Evolutionary conservation across 2,113 vertebrate species (phyloP).

Genomic region (Sarotherodon lohbergeri): DNA sequence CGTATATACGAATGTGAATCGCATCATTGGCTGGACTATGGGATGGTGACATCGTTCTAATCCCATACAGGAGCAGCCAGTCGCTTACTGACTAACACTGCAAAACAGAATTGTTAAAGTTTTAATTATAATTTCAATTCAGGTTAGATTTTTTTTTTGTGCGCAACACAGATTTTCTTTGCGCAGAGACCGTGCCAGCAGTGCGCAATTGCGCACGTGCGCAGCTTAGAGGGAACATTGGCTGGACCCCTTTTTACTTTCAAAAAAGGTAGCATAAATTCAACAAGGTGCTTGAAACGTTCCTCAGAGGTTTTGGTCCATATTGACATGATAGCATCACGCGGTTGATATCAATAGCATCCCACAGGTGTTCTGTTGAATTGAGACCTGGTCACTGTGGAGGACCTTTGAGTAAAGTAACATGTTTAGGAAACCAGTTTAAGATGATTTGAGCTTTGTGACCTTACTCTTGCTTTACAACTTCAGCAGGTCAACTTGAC

Average conservation of each 20-base stretch:
- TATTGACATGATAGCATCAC: neutral
- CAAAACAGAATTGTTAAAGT: too few species aligned
- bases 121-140: too few species aligned
- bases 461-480: fast-evolving
- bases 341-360: neutral
- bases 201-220: too few species aligned
- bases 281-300: neutral
- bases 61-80: too few species aligned
- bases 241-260: neutral
- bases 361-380: neutral
- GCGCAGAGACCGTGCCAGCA: too few species aligned
- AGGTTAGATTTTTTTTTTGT: too few species aligned
- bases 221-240: neutral
- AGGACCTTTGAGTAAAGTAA: neutral
- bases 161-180: too few species aligned
- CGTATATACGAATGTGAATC: too few species aligned
- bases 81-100: too few species aligned
- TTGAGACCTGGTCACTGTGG: neutral
- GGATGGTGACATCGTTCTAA: too few species aligned
- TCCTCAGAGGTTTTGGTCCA: neutral
- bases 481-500: neutral
- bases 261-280: neutral
- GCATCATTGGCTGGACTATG: too few species aligned
- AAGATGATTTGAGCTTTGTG: neutral
- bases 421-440: neutral